phyloP scores from a whole-genome alignment of 2,797 vertebrate species.

The Halcyon leucocephala region DNA sequence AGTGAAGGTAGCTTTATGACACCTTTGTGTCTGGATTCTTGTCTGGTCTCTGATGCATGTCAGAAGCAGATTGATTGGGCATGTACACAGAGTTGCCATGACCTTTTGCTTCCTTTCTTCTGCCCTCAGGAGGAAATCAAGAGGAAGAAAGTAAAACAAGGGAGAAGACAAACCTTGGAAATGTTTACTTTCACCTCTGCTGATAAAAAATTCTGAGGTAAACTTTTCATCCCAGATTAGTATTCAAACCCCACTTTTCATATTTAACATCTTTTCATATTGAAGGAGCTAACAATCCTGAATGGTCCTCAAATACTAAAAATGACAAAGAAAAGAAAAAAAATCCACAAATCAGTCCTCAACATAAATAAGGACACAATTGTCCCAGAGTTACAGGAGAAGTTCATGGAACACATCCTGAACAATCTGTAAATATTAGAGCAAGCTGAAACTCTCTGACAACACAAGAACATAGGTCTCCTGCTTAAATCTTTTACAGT shows the following conservation, averaged over 20 bases:
- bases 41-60: not conserved
- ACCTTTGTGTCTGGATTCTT: not conserved
- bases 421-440: not conserved
- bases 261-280: not conserved
- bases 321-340: not conserved
- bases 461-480: not conserved
- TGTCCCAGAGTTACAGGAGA: not conserved
- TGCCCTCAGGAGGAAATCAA: not conserved
- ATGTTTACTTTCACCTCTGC: not conserved
- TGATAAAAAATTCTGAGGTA: not conserved
- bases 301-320: not conserved
- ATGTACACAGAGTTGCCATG: not conserved
- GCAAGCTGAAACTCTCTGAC: not conserved
- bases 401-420: not conserved
- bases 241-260: not conserved
- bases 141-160: not conserved
- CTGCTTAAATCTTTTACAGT: not conserved
- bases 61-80: not conserved
- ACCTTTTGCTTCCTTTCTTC: not conserved
- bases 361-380: not conserved
- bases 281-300: not conserved
- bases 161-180: not conserved
- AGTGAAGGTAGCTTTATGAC: not conserved
- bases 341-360: not conserved
- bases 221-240: not conserved